Base-by-base conservation (phyloP, 2,797 vertebrate genomes). In the Gila robusta region DNA sequence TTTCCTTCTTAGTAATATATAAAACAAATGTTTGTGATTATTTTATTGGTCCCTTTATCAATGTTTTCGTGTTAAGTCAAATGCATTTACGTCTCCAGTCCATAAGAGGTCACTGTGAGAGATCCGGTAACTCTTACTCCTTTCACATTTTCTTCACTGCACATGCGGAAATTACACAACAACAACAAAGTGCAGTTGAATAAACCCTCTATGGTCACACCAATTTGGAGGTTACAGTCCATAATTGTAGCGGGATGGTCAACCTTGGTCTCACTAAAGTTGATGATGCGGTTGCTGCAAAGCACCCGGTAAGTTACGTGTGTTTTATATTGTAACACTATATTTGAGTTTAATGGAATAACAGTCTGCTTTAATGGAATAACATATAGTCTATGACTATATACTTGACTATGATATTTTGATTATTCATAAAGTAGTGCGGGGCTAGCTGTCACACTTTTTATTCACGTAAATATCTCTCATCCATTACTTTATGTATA, bases 241-340 rank as follows among this genome's bases (percentile, higher is more conserved):
- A 59, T 16, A 69, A 11, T 35, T 82, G 0, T 19, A 5, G 6
- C 32, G 23, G 32, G 14, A 96, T 96, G 95, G 95, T 95, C 0
- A 96, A 95, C 28, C 4, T 96, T 35, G 95, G 95, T 9, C 79
- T 96, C 6, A 92, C 78, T 1, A 94, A 87, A 89, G 95, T 96
- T 71, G 95, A 95, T 89, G 95, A 96, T 39, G 89, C 91, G 1
- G 3, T 96, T 56, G 94, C 81, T 11, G 94, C 92, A 0, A 95
- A 95, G 89, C 95, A 96, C 19, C 95, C 95, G 85, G 96, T 96
- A 32, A 32, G 28, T 32, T 32, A 54, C 39, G 93, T 69, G 37
- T 70, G 28, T 64, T 56, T 64, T 1, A 37, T 10, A 52, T 66
- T 77, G 1, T 44, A 72, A 71, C 10, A 66, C 21, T 72, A 6